A percentile compares a stretch with the other conserved stretches of the same genome.
Evolutionary conservation across 1,140 invertebrate species (phyloP).

Genomic region (Drosophila yakuba): DNA sequence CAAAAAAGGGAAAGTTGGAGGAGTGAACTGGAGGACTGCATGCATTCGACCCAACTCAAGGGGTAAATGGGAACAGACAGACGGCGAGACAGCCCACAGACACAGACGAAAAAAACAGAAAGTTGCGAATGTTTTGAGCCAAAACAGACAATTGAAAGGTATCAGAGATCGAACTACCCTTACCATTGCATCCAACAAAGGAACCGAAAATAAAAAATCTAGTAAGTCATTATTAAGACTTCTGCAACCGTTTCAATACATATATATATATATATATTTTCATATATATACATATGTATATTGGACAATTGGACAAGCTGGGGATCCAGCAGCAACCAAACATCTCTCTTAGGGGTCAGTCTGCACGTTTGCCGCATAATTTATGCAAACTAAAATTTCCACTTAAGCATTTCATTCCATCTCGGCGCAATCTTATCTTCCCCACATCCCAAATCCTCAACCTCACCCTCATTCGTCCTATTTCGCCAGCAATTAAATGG

Average conservation of each 20-base stretch:
- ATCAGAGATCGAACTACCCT: no score
- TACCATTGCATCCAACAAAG: no score
- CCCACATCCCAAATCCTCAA: neutral
- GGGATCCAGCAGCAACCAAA: neutral
- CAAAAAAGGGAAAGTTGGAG: constrained; percentile 50
- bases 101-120: constrained; percentile 26
- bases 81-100: constrained; percentile 69
- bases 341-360: constrained; percentile 30
- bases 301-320: no score
- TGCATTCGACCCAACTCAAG: constrained; percentile 59
- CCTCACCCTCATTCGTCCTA: constrained; percentile 1
- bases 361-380: constrained; percentile 64
- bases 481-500: constrained; percentile 59
- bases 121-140: neutral
- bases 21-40: constrained; percentile 4
- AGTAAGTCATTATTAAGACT: no score
- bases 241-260: neutral
- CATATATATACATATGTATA: neutral
- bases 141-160: neutral
- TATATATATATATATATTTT: neutral
- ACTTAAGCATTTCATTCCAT: constrained; percentile 63
- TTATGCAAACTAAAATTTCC: constrained; percentile 76
- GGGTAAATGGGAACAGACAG: constrained; percentile 52
- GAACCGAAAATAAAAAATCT: no score
- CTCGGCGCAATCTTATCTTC: constrained; percentile 38